Conservation (phyloP, 2,113 vertebrate genomes). For the Butorides virescens region DNA sequence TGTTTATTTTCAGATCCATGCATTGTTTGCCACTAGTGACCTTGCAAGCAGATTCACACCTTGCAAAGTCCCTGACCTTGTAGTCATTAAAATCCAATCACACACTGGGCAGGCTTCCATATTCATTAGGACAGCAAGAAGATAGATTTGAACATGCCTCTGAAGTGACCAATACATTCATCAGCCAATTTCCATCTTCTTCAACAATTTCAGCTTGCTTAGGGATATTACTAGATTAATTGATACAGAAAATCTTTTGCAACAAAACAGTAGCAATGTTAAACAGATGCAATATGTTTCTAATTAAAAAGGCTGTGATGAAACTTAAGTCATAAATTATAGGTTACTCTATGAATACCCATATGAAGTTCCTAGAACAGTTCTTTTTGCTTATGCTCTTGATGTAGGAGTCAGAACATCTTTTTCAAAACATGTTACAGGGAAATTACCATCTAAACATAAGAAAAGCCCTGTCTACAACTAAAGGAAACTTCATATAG, state of each 20-base stretch:
- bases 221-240: conserved; percentile 69
- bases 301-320: conserved; percentile 50
- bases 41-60: conserved; percentile 68
- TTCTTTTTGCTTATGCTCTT: background rate
- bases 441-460: background rate
- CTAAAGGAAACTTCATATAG: background rate
- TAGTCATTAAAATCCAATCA: conserved; percentile 77
- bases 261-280: conserved; percentile 49
- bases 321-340: conserved; percentile 52
- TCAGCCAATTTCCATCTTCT: conserved; percentile 73
- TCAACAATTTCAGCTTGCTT: conserved; percentile 67
- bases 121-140: conserved; percentile 74
- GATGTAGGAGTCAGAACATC: background rate
- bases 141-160: conserved; percentile 73
- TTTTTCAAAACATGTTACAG: background rate
- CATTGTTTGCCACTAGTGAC: conserved; percentile 54
- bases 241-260: conserved; percentile 65
- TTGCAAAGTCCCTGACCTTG: conserved; percentile 67
- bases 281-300: conserved; percentile 56
- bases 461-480: background rate
- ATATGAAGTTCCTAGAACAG: background rate
- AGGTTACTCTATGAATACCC: background rate
- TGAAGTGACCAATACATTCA: conserved; percentile 73
- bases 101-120: conserved; percentile 66
- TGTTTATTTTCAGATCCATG: conserved; percentile 67